A percentile compares a stretch with the other conserved stretches of the same genome.
Evolutionary conservation across 92 coral and sea anemone species (phyloP).

Genomic region (Umimayanthus kanabou): DNA sequence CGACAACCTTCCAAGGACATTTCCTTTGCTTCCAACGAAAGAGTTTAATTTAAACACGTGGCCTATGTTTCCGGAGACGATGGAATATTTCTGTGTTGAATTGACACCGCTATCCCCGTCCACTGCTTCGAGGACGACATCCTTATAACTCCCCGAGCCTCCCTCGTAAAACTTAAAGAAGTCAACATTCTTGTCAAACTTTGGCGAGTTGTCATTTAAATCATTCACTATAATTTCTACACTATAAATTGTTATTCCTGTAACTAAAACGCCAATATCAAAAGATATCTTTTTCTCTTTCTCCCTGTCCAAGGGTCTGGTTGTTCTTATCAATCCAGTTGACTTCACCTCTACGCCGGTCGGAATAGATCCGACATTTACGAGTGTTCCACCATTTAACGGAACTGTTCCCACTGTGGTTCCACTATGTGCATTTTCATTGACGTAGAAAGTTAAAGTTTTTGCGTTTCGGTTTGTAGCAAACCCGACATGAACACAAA

Average conservation of each 20-base stretch:
- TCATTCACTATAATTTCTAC: constrained; percentile 80
- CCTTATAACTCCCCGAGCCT: constrained; percentile 36
- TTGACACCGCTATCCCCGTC: constrained; percentile 81
- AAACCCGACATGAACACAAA: constrained; percentile 38
- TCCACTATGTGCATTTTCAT: constrained; percentile 79
- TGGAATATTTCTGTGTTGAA: constrained; percentile 72
- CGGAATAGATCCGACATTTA: neutral
- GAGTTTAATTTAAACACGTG: constrained; percentile 57
- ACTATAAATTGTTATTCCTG: neutral
- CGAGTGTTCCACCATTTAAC: constrained; percentile 19
- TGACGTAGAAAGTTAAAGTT: constrained; percentile 58
- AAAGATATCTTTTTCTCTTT: constrained; percentile 42
- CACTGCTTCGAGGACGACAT: constrained; percentile 54
- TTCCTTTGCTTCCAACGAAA: constrained; percentile 34
- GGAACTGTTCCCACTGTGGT: constrained; percentile 76
- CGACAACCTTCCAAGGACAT: constrained; percentile 57
- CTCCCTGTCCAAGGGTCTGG: constrained; percentile 74
- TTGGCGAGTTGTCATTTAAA: constrained; percentile 85
- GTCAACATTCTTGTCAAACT: constrained; percentile 59
- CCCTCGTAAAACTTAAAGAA: constrained; percentile 57
- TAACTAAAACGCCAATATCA: neutral
- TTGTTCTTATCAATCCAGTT: constrained; percentile 62
- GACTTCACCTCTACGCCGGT: constrained; percentile 19
- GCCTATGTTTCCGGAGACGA: constrained; percentile 85
- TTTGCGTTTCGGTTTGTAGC: constrained; percentile 36